A percentile compares a stretch with the other conserved stretches of the same genome.
Conservation (phyloP, 1,140 invertebrate species). For the Drosophila tropicalis region DNA sequence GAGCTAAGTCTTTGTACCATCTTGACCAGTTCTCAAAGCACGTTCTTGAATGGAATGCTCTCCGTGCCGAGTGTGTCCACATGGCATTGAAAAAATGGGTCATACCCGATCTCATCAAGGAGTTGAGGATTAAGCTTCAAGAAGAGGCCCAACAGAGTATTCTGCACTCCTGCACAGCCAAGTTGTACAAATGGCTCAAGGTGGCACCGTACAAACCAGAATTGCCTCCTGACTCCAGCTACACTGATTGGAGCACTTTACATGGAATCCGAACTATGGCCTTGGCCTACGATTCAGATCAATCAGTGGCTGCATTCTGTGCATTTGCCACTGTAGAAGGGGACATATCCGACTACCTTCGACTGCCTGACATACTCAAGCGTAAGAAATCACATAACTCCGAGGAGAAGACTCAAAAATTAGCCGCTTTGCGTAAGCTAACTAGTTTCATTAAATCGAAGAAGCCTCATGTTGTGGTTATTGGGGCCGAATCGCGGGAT, state of each 20-base stretch:
- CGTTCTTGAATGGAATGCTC: conserved; percentile 97
- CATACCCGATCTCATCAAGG: conserved; percentile 94
- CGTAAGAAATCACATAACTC: conserved; percentile 90
- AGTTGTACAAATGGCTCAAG: conserved; percentile 96
- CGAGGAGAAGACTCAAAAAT: conserved; percentile 88
- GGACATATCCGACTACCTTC: conserved; percentile 95
- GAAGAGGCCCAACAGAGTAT: conserved; percentile 96
- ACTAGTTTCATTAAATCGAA: conserved; percentile 94
- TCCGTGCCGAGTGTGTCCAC: conserved; percentile 94
- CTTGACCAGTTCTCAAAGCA: conserved; percentile 98
- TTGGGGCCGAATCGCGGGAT: conserved; percentile 95
- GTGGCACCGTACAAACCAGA: conserved; percentile 92
- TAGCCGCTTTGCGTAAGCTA: conserved; percentile 92
- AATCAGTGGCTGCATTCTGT: conserved; percentile 94
- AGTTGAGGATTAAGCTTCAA: conserved; percentile 91
- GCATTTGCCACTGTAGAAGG: conserved; percentile 94
- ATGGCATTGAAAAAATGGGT: conserved; percentile 94
- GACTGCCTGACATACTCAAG: conserved; percentile 93
- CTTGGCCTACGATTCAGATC: conserved; percentile 93
- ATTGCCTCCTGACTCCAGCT: conserved; percentile 88
- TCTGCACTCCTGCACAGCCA: conserved; percentile 91
- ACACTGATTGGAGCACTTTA: conserved; percentile 94
- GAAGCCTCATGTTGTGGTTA: conserved; percentile 96
- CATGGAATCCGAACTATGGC: conserved; percentile 94
- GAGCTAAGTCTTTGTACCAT: conserved; percentile 95